These are phyloP conservation scores for Drosophila yooni DNA, from an alignment of 2,888 invertebrate species.

Conservation along the genomic window DNA sequence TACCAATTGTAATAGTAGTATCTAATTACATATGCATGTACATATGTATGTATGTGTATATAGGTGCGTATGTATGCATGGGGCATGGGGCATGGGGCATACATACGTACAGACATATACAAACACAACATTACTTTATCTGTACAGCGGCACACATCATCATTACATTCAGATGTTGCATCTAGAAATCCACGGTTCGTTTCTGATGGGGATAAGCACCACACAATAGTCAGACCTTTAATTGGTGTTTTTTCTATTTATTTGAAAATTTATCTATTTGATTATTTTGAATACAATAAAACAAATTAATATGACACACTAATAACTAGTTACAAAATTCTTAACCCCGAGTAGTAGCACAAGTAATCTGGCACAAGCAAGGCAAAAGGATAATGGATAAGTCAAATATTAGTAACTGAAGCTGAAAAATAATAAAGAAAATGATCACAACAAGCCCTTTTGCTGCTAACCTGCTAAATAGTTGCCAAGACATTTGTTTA, in stretches of 20 bases:
- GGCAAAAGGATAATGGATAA: not conserved
- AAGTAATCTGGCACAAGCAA: not conserved
- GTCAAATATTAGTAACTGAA: not conserved
- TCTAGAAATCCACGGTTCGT: conserved; percentile 21
- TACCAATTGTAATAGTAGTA: not conserved
- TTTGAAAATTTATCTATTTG: not conserved
- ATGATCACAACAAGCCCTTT: not conserved
- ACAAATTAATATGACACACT: conserved; percentile 3
- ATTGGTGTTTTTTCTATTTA: not conserved
- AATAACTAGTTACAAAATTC: conserved; percentile 8
- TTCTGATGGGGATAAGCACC: conserved; percentile 24
- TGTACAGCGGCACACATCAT: conserved; percentile 43
- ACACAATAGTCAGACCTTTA: conserved; percentile 14
- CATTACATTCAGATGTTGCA: conserved; percentile 29
- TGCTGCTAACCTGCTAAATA: conserved; percentile 1
- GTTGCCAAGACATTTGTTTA: not conserved
- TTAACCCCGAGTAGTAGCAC: not conserved
- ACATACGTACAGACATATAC: conserved; percentile 8
- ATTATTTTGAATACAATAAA: not conserved
- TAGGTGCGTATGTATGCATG: conserved; percentile 20
- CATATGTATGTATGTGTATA: conserved; percentile 32
- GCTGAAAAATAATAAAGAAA: not conserved
- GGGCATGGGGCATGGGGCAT: conserved; percentile 6
- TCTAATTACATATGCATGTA: conserved; percentile 19
- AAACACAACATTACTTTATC: conserved; percentile 26